phyloP scores from a whole-genome alignment of 2,888 invertebrate genomes.

The Carpatolechia fugitivella region DNA sequence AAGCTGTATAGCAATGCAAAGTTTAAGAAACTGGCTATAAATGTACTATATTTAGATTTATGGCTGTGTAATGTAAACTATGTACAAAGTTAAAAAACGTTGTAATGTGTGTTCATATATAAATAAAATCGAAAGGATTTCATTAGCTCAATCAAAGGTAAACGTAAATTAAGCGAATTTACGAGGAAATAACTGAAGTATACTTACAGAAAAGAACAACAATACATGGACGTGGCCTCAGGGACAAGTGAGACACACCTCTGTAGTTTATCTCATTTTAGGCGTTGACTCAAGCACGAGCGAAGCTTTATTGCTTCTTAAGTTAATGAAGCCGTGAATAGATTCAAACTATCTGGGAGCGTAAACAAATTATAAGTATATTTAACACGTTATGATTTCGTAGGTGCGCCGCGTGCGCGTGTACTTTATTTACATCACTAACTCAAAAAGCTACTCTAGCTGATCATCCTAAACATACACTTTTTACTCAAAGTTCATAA shows the following conservation, averaged over 20 bases:
- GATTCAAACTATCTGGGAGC: slow-evolving; percentile 35
- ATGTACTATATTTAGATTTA: slow-evolving; percentile 8
- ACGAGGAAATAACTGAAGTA: slow-evolving; percentile 13
- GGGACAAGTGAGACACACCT: slow-evolving; percentile 42
- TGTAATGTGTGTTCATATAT: background rate
- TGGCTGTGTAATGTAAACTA: background rate
- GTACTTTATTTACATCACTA: slow-evolving; percentile 22
- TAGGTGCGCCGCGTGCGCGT: slow-evolving; percentile 14
- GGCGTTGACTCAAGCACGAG: slow-evolving; percentile 31
- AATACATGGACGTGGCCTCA: slow-evolving; percentile 74
- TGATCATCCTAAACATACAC: slow-evolving; percentile 23
- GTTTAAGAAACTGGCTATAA: background rate
- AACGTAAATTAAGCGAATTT: background rate
- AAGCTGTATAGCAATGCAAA: slow-evolving; percentile 3
- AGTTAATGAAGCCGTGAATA: slow-evolving; percentile 39
- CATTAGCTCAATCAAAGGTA: background rate
- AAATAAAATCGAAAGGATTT: background rate
- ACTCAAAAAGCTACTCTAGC: slow-evolving; percentile 30
- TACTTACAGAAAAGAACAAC: slow-evolving; percentile 79
- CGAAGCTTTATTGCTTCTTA: slow-evolving; percentile 36
- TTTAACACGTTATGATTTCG: slow-evolving; percentile 37
- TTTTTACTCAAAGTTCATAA: slow-evolving; percentile 31
- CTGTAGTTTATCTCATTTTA: slow-evolving; percentile 46
- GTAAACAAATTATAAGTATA: slow-evolving; percentile 50
- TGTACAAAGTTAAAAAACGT: background rate